These are phyloP conservation scores for Oryzias woworae DNA, from an alignment of 2,113 vertebrate species.

Conservation along the genomic window DNA sequence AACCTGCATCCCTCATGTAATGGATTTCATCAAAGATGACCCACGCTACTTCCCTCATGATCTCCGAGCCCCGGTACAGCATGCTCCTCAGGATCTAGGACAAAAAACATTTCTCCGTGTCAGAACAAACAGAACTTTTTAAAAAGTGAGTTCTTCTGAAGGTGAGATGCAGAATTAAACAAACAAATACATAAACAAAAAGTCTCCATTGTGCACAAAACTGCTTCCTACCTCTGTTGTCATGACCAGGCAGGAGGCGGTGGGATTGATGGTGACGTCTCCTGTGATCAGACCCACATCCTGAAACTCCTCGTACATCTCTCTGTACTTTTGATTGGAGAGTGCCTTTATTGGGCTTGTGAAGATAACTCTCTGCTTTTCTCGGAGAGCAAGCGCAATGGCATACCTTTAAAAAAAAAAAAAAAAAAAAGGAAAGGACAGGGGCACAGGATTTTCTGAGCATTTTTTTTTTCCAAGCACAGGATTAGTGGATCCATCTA, in stretches of 20 bases:
- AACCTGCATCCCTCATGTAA: constrained; percentile 98
- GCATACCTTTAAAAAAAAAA: constrained; percentile 82
- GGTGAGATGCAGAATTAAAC: neutral
- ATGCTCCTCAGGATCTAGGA: constrained; percentile 95
- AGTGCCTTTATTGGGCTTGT: constrained; percentile 98
- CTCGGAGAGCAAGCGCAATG: constrained; percentile 92
- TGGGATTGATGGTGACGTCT: constrained; percentile 98
- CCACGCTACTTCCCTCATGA: constrained; percentile 98
- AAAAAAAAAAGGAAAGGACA: neutral
- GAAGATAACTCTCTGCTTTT: constrained; percentile 98
- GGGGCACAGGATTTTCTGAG: no score
- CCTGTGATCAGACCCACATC: constrained; percentile 98
- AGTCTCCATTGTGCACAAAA: neutral
- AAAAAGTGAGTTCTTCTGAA: no score
- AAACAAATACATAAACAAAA: neutral
- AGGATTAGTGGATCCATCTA: no score
- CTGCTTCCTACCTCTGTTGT: constrained; percentile 87
- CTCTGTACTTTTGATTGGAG: constrained; percentile 98
- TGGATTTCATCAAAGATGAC: constrained; percentile 99
- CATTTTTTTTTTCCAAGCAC: no score
- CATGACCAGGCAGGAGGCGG: constrained; percentile 97
- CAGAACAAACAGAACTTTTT: neutral
- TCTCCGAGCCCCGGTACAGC: constrained; percentile 97
- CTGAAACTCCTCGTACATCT: constrained; percentile 99
- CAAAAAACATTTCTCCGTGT: neutral